Conservation (phyloP, 2,888 invertebrate genomes). For the Rapana venosa region DNA sequence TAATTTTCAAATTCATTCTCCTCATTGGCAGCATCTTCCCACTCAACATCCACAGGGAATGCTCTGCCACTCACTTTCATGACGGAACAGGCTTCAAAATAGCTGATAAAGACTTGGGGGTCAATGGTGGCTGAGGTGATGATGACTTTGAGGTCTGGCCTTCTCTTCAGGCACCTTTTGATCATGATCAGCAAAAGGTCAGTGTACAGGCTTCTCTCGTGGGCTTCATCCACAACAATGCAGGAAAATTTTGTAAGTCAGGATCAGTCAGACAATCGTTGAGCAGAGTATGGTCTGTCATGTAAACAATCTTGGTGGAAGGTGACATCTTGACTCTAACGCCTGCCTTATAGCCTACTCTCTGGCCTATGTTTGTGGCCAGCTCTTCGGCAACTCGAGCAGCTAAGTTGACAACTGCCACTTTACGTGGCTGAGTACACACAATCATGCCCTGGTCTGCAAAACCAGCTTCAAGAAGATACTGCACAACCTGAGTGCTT, state of each 20-base stretch:
- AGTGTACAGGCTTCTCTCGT: constrained; percentile 77
- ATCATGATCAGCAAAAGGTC: constrained; percentile 76
- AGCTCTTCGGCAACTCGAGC: constrained; percentile 73
- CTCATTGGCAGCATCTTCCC: constrained; percentile 61
- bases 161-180: constrained; percentile 61
- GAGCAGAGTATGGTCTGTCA: constrained; percentile 76
- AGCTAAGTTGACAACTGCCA: constrained; percentile 76
- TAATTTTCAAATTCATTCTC: constrained; percentile 58
- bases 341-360: constrained; percentile 71
- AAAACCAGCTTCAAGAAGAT: constrained; percentile 68
- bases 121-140: constrained; percentile 78
- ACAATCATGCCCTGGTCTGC: constrained; percentile 64
- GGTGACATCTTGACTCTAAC: constrained; percentile 61
- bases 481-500: constrained; percentile 77
- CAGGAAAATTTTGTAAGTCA: constrained; percentile 57
- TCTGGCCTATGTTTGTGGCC: constrained; percentile 63
- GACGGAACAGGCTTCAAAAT: constrained; percentile 69
- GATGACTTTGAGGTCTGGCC: constrained; percentile 72
- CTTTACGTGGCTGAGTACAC: constrained; percentile 77
- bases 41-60: constrained; percentile 76
- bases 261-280: constrained; percentile 73
- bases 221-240: constrained; percentile 78
- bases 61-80: constrained; percentile 74
- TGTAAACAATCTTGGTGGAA: constrained; percentile 75
- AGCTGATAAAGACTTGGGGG: constrained; percentile 69